A percentile compares a stretch with the other conserved stretches of the same genome.
Evolutionary conservation across 2,113 vertebrate species (phyloP).

Genomic region (Archocentrus centrarchus): DNA sequence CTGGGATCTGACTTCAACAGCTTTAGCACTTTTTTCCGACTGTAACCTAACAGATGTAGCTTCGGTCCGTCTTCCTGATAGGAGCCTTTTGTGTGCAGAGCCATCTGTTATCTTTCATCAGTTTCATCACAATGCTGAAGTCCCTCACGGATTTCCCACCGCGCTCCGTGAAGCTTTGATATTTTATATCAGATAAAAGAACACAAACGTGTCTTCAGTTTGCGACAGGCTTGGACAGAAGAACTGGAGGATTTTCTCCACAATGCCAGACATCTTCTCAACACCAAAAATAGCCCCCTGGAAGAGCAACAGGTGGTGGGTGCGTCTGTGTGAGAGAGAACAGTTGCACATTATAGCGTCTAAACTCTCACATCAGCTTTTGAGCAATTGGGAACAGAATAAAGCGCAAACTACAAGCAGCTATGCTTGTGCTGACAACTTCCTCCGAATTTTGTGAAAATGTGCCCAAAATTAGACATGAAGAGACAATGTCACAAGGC

Average conservation of each 20-base stretch:
- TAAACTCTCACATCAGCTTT: neutral
- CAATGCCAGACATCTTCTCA: slow-evolving; percentile 61
- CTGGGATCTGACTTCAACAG: slow-evolving; percentile 19
- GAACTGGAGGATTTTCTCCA: slow-evolving; percentile 39
- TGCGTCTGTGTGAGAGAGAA: neutral
- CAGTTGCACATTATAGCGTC: slow-evolving; percentile 11
- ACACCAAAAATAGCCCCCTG: slow-evolving; percentile 62
- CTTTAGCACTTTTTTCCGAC: neutral
- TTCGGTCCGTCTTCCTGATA: neutral
- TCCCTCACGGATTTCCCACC: neutral
- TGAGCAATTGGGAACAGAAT: neutral
- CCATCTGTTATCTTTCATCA: neutral
- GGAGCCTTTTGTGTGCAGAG: neutral
- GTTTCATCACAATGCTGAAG: neutral
- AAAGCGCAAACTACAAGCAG: neutral
- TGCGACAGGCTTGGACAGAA: neutral
- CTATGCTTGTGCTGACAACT: neutral
- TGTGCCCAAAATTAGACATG: neutral
- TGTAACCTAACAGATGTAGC: neutral
- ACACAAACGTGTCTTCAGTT: neutral
- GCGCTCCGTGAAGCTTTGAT: neutral
- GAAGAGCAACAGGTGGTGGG: slow-evolving; percentile 62
- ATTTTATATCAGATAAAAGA: neutral
- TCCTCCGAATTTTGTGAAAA: neutral
- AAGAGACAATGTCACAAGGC: slow-evolving; percentile 21